Percentiles rank a stretch among this genome's conserved stretches.
phyloP scores from a whole-genome alignment of 2,888 invertebrate genomes.

The Diabrotica balteata region DNA sequence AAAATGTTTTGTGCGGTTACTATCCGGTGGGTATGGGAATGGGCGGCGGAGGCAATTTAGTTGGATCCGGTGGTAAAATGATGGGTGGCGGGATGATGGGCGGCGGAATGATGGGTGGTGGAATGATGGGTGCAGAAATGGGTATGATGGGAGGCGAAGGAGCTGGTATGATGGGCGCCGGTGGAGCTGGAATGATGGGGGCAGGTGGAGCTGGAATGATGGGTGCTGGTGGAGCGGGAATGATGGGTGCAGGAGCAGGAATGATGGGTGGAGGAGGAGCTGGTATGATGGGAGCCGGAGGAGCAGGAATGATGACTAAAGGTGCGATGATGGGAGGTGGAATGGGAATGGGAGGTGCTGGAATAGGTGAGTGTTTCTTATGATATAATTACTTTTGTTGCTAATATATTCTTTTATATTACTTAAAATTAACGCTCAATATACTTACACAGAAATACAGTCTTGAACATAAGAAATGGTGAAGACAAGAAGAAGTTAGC shows the following conservation, averaged over 20 bases:
- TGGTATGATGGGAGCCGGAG: conserved; percentile 24
- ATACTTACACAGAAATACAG: too few species aligned
- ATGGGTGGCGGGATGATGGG: conserved; percentile 9
- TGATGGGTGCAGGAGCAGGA: conserved; percentile 17
- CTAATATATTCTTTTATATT: too few species aligned
- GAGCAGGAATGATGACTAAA: conserved; percentile 20
- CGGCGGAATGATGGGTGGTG: conserved; percentile 16
- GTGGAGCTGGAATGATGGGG: conserved; percentile 34
- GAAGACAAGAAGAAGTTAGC: too few species aligned
- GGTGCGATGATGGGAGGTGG: conserved; percentile 25
- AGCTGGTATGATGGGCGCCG: conserved; percentile 17
- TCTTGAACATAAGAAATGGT: too few species aligned
- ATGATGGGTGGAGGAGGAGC: conserved; percentile 24
- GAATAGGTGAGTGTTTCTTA: conserved; percentile 44
- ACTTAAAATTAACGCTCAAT: too few species aligned
- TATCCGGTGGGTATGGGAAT: conserved; percentile 16
- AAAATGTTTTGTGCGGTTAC: conserved; percentile 18
- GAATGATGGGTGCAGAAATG: conserved; percentile 25
- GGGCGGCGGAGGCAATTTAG: conserved; percentile 14
- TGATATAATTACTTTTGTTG: too few species aligned
- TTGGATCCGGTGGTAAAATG: conserved; percentile 11
- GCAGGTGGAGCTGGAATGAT: conserved; percentile 45
- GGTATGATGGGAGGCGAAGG: conserved; percentile 21
- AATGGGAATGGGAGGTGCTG: conserved; percentile 31
- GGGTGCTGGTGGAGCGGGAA: conserved; percentile 54